A percentile compares a stretch with the other conserved stretches of the same genome.
Evolutionary conservation across 1,140 invertebrate genomes (phyloP).

Genomic region (Heliconius nattereri): DNA sequence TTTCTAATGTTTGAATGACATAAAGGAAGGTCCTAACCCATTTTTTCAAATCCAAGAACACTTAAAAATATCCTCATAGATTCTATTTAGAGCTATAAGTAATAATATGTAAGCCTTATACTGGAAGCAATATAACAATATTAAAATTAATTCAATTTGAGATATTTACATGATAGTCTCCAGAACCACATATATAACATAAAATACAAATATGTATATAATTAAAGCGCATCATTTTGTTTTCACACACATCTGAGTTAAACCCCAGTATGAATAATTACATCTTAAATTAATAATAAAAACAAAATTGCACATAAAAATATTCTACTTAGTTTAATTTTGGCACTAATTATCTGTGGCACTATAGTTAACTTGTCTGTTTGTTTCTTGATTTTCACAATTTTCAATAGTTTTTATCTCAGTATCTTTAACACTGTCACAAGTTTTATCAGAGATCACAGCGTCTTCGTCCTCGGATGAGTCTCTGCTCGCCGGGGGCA

Average conservation of each 20-base stretch:
- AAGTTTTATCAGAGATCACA: constrained; percentile 53
- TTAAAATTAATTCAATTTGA: constrained; percentile 70
- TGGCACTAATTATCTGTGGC: constrained; percentile 83
- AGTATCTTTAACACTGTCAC: constrained; percentile 69
- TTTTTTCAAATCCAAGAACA: constrained; percentile 50
- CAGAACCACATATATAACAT: constrained; percentile 64
- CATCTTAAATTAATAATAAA: constrained; percentile 76
- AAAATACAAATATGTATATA: constrained; percentile 69
- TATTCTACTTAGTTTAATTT: constrained; percentile 81
- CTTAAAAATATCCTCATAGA: constrained; percentile 56
- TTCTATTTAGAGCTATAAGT: constrained; percentile 63
- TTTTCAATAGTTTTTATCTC: constrained; percentile 72
- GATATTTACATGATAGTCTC: constrained; percentile 73
- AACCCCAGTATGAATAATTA: constrained; percentile 71
- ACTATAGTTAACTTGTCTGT: constrained; percentile 79
- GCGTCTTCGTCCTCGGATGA: constrained; percentile 76
- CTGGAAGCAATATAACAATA: constrained; percentile 77
- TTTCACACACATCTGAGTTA: constrained; percentile 71
- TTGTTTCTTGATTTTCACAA: constrained; percentile 69
- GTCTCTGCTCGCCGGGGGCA: constrained; percentile 57
- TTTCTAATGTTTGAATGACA: constrained; percentile 56
- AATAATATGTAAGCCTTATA: constrained; percentile 73
- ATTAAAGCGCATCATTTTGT: constrained; percentile 78
- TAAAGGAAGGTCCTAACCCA: constrained; percentile 48
- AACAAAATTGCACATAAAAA: constrained; percentile 81